Evolutionary conservation across 1,140 invertebrate genomes (phyloP), one percentile per base, ranked within the genome.

Genomic region (Polypedilum vanderplanki): DNA sequence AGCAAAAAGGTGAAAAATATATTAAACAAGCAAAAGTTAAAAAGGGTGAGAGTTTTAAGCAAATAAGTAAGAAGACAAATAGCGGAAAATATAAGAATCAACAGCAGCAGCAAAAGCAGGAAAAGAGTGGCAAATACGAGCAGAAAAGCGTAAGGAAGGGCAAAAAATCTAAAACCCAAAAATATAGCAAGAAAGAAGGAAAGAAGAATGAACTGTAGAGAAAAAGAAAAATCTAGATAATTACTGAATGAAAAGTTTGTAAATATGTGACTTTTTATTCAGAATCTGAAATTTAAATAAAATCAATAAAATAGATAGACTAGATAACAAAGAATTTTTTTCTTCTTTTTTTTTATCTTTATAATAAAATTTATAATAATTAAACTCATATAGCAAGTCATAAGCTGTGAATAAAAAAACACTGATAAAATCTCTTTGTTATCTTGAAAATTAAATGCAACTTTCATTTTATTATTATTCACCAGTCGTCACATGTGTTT

Each of bases 21-120:
- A 15, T n/a, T 4, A 57, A 57, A 57, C 46, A 57, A 57, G 46
- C 4, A 4, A 57, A 57, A 57, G 46, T 57, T 57, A 57, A 57
- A 57, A 57, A 57, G 3, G 46, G n/a, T n/a, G 10, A 57, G 15
- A 57, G 46, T n/a, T 57, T 57, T n/a, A 57, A 57, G n/a, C 46
- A 57, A 57, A 57, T 57, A 12, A 57, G 46, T 57, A 57, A 57
- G n/a, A 57, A 57, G 12, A 12, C 46, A 57, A 57, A 57, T 57
- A n/a, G 46, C n/a, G 46, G 46, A 57, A 57, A 57, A 57, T 57
- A 57, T n/a, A 12, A 15, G n/a, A n/a, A 57, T 57, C 10, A 57
- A n/a, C 12, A 57, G 46, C 46, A 57, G 1, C 24, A 33, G n/a
- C n/a, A n/a, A n/a, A n/a, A 46, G 41, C 41, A 10, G n/a, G 41